These are phyloP conservation scores for Deroptyus accipitrinus DNA, from an alignment of 2,113 vertebrate genomes.

Conservation along the genomic window DNA sequence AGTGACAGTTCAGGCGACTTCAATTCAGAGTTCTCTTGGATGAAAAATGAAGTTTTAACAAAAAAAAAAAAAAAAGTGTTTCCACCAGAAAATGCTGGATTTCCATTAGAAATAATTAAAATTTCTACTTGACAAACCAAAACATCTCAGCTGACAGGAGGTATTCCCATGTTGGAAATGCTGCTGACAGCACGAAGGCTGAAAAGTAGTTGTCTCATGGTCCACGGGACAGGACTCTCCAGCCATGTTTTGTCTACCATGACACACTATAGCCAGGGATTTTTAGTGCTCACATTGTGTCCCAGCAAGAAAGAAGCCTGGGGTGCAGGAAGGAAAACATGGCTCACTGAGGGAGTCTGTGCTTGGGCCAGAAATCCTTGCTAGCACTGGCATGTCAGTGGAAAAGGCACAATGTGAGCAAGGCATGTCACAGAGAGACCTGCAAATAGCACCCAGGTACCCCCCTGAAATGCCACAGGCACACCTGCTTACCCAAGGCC, in stretches of 20 bases:
- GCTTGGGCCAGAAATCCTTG: not conserved
- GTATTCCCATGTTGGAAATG: not conserved
- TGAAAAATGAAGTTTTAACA: not conserved
- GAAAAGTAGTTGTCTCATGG: not conserved
- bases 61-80: not conserved
- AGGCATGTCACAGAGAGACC: not conserved
- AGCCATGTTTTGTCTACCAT: not conserved
- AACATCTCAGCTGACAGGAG: not conserved
- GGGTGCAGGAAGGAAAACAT: not conserved
- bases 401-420: not conserved
- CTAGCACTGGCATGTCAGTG: not conserved
- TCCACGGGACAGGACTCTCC: too few species aligned
- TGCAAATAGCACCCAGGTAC: not conserved
- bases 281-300: not conserved
- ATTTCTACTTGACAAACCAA: not conserved
- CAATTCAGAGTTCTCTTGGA: not conserved
- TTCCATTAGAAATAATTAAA: not conserved
- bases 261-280: not conserved
- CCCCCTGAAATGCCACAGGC: not conserved
- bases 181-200: not conserved
- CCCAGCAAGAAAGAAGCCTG: not conserved
- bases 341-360: fast-evolving
- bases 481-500: fast-evolving
- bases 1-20: not conserved
- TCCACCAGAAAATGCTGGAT: not conserved